Percentiles rank a stretch among this genome's conserved stretches.
These are phyloP conservation scores for Solenodon paradoxus DNA, from an alignment of 2,113 vertebrate genomes.

Conservation along the genomic window DNA sequence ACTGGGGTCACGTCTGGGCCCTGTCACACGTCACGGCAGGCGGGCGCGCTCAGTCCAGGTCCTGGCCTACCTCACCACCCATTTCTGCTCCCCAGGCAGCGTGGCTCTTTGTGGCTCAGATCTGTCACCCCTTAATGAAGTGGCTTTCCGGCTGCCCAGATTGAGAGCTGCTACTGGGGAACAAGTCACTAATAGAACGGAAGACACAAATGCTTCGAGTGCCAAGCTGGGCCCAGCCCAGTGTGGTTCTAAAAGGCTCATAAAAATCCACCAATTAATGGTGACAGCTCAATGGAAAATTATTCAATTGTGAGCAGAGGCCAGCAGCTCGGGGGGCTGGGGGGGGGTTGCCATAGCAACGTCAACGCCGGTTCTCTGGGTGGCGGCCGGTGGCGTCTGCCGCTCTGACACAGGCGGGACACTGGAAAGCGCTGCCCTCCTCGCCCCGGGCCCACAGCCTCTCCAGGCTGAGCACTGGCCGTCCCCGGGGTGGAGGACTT, in stretches of 20 bases:
- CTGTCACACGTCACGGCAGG: not conserved
- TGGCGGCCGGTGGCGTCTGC: no score
- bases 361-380: constrained; percentile 70
- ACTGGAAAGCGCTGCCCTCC: not conserved
- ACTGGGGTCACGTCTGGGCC: no score
- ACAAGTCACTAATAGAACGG: constrained; percentile 43
- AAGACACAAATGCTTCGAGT: not conserved
- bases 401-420: not conserved
- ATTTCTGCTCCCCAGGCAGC: not conserved
- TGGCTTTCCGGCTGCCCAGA: constrained; percentile 33
- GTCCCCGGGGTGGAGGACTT: accelerated
- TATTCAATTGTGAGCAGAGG: constrained; percentile 74
- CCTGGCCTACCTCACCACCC: not conserved
- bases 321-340: constrained; percentile 33
- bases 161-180: constrained; percentile 47
- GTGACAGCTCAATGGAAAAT: constrained; percentile 78
- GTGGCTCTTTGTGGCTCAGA: not conserved
- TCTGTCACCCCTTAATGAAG: constrained; percentile 56
- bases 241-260: constrained; percentile 69
- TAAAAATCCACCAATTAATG: constrained; percentile 75
- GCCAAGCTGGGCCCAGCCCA: constrained; percentile 38
- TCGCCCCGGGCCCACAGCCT: not conserved
- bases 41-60: no score
- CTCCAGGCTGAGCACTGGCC: not conserved
- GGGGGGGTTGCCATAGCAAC: constrained; percentile 80